A percentile compares a stretch with the other conserved stretches of the same genome.
Conservation (phyloP, 2,888 invertebrate genomes). For the Marronus borbonicus region DNA sequence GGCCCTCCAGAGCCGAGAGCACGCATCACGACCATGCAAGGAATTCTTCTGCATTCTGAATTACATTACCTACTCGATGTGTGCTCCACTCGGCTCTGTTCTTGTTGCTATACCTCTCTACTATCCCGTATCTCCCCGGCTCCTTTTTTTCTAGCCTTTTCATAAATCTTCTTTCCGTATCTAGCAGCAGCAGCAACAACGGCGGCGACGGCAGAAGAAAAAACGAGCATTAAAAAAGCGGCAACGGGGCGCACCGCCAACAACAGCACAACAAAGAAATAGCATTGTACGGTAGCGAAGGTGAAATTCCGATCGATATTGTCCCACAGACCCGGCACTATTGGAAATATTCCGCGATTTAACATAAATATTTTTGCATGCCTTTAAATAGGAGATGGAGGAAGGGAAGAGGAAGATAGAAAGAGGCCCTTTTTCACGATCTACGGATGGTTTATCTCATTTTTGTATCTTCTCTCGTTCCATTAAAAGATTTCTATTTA, state of each 20-base stretch:
- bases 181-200: conserved; percentile 1
- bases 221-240: conserved; percentile 34
- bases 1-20: conserved; percentile 57
- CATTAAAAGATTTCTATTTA: not conserved
- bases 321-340: conserved; percentile 22
- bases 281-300: conserved; percentile 44
- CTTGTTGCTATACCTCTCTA: not conserved
- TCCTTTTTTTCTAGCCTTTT: conserved; percentile 50
- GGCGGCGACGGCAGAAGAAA: conserved; percentile 7
- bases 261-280: conserved; percentile 31
- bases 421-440: conserved; percentile 1
- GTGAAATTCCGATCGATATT: conserved; percentile 49
- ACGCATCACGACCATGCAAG: conserved; percentile 58
- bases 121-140: not conserved
- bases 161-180: conserved; percentile 30
- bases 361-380: conserved; percentile 36
- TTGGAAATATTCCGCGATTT: conserved; percentile 45
- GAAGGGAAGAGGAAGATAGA: not conserved
- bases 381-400: not conserved
- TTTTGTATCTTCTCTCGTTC: not conserved
- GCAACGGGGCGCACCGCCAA: not conserved
- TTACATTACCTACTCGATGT: conserved; percentile 54
- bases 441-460: not conserved
- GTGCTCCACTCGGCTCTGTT: not conserved
- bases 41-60: conserved; percentile 56